Evolutionary conservation across 2,888 invertebrate species (phyloP).

Genomic region (Ochlodes sylvanus): DNA sequence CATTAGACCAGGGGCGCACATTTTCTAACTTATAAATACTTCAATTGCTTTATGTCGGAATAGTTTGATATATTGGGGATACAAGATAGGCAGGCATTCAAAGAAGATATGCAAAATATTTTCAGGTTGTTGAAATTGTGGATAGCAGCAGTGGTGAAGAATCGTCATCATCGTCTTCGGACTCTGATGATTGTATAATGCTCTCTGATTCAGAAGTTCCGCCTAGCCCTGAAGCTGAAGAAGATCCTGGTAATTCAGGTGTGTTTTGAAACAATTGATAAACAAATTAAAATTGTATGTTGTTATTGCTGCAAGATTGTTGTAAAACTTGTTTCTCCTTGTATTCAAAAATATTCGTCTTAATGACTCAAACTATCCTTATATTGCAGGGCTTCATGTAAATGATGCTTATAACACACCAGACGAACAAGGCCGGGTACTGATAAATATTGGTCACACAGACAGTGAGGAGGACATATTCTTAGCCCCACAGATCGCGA

Average conservation of each 20-base stretch:
- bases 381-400: slow-evolving; percentile 89
- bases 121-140: slow-evolving; percentile 90
- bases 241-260: slow-evolving; percentile 96
- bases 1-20: too few relatives aligned
- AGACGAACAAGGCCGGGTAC: slow-evolving; percentile 95
- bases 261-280: neutral
- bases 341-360: too few relatives aligned
- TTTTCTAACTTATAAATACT: too few relatives aligned
- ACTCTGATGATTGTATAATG: slow-evolving; percentile 93
- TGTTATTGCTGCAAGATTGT: too few relatives aligned
- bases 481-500: slow-evolving; percentile 95
- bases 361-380: too few relatives aligned
- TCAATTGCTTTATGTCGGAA: too few relatives aligned
- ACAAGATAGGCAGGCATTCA: too few relatives aligned
- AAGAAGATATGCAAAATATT: slow-evolving; percentile 40
- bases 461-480: slow-evolving; percentile 96
- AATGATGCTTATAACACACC: slow-evolving; percentile 96
- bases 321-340: too few relatives aligned
- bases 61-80: too few relatives aligned
- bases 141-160: slow-evolving; percentile 86
- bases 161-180: slow-evolving; percentile 86
- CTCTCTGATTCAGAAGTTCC: slow-evolving; percentile 93
- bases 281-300: too few relatives aligned
- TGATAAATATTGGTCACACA: slow-evolving; percentile 97
- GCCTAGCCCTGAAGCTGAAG: slow-evolving; percentile 92